A percentile compares a stretch with the other conserved stretches of the same genome.
These are phyloP conservation scores for Drosophila neocordata DNA, from an alignment of 1,140 invertebrate genomes.

Conservation along the genomic window DNA sequence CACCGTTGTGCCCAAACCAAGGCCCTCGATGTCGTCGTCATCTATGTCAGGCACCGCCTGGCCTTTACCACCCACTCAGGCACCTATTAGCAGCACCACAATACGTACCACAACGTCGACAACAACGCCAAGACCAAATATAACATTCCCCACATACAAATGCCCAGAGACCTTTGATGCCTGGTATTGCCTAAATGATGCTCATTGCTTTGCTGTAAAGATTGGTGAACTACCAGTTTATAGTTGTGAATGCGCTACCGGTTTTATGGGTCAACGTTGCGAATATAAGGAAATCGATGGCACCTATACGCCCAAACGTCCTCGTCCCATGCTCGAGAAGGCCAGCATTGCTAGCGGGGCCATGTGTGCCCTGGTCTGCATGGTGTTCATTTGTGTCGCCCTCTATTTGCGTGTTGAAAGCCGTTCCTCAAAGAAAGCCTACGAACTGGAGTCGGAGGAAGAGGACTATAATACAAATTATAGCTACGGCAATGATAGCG, in stretches of 20 bases:
- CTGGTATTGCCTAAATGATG: slow-evolving; percentile 97
- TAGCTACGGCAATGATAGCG: slow-evolving; percentile 13
- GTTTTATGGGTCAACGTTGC: slow-evolving; percentile 95
- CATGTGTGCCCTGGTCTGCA: slow-evolving; percentile 93
- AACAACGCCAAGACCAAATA: slow-evolving; percentile 91
- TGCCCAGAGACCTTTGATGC: slow-evolving; percentile 95
- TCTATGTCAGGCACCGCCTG: slow-evolving; percentile 64
- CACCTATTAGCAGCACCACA: slow-evolving; percentile 50
- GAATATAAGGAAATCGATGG: slow-evolving; percentile 97
- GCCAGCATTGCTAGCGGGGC: slow-evolving; percentile 95
- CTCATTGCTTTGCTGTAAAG: slow-evolving; percentile 96
- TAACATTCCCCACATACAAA: slow-evolving; percentile 96
- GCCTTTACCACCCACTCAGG: slow-evolving; percentile 82
- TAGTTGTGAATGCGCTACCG: slow-evolving; percentile 96
- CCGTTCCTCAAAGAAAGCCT: slow-evolving; percentile 82
- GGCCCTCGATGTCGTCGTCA: slow-evolving; percentile 83
- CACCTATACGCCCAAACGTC: slow-evolving; percentile 91
- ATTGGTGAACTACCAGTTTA: slow-evolving; percentile 95
- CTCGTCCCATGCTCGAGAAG: slow-evolving; percentile 93
- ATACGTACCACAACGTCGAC: slow-evolving; percentile 84
- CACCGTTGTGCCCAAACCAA: slow-evolving; percentile 90
- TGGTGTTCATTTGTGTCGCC: slow-evolving; percentile 92
- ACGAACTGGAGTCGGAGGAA: slow-evolving; percentile 84
- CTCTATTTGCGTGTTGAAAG: slow-evolving; percentile 91
- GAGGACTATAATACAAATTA: slow-evolving; percentile 30